Percentiles rank a stretch among this genome's conserved stretches.
phyloP scores from a whole-genome alignment of 1,140 invertebrate genomes.

The Plutomurus gul region DNA sequence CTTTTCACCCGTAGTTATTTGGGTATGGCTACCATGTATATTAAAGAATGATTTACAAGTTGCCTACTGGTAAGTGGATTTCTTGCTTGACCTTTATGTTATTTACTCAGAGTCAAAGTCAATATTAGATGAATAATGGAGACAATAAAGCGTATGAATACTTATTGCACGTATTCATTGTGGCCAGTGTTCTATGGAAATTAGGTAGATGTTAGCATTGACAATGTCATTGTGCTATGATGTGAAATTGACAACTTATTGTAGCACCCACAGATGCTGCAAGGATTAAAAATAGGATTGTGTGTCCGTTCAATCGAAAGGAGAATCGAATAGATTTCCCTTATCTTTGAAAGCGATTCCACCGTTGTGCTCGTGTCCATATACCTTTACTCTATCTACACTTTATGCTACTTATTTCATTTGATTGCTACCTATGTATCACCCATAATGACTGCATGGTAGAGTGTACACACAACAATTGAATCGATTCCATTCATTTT shows the following conservation, averaged over 20 bases:
- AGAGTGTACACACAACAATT: too few relatives aligned
- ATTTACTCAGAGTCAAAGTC: not conserved
- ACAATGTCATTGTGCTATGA: constrained; percentile 11
- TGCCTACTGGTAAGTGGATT: too few relatives aligned
- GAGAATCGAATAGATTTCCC: not conserved
- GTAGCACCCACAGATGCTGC: not conserved
- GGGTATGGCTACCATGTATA: too few relatives aligned
- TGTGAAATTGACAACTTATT: not conserved
- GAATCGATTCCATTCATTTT: too few relatives aligned
- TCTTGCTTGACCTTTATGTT: not conserved
- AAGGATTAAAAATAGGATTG: constrained; percentile 9
- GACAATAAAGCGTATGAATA: not conserved
- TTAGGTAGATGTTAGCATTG: constrained; percentile 3
- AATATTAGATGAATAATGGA: not conserved
- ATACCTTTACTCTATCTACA: too few relatives aligned
- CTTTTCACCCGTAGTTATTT: too few relatives aligned
- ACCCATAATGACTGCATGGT: too few relatives aligned
- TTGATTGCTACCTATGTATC: too few relatives aligned
- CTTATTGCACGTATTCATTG: not conserved
- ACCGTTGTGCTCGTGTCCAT: too few relatives aligned
- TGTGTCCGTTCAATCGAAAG: not conserved
- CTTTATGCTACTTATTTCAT: too few relatives aligned
- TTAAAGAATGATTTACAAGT: too few relatives aligned
- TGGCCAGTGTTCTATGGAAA: not conserved
- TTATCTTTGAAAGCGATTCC: not conserved